Conservation (phyloP, 2,113 vertebrate species). For the Sylvietta virens region DNA sequence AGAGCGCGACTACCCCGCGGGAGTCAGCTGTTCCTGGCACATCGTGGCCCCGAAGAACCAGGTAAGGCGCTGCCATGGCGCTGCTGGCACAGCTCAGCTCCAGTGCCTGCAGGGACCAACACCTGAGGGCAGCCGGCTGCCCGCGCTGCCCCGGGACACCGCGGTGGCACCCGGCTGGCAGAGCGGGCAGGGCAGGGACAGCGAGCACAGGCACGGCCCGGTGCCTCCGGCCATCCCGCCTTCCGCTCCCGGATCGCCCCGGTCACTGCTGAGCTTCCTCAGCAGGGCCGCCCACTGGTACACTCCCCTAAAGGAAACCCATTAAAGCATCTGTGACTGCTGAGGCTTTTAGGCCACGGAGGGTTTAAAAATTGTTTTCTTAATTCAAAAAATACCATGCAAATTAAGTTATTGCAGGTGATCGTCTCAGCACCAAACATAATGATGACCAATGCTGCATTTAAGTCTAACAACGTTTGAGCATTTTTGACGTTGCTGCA, state of each 20-base stretch:
- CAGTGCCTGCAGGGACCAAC: neutral
- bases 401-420: neutral
- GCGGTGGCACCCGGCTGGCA: accelerated
- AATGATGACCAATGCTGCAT: neutral
- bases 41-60: conserved; percentile 93
- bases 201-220: neutral
- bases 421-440: neutral
- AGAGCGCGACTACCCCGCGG: conserved; percentile 92
- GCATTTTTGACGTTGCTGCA: neutral
- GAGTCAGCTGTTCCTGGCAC: conserved; percentile 95
- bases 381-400: neutral
- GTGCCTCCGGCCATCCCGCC: accelerated
- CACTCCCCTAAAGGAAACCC: neutral
- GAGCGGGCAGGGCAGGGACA: accelerated
- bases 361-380: neutral
- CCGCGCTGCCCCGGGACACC: accelerated
- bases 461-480: neutral
- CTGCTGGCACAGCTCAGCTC: accelerated
- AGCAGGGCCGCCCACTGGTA: accelerated
- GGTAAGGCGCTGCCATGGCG: conserved; percentile 56
- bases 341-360: neutral
- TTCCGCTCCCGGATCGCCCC: accelerated
- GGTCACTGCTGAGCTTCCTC: neutral
- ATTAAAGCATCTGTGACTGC: neutral
- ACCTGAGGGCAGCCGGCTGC: neutral